Evolutionary conservation across 2,113 vertebrate species (phyloP).

Genomic region (Notiomystis cincta): DNA sequence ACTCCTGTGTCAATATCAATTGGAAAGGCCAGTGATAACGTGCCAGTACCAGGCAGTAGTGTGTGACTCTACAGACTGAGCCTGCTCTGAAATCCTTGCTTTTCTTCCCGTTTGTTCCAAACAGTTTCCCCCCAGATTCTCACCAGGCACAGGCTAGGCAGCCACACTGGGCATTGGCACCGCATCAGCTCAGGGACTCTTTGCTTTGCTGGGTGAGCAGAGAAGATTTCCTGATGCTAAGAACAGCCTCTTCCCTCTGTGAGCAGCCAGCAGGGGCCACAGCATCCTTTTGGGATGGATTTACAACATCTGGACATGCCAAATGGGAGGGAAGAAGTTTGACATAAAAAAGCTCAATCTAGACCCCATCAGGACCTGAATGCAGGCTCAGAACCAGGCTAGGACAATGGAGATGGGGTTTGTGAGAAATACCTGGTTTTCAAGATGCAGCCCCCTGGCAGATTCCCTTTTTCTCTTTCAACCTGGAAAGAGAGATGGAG

Average conservation of each 20-base stretch:
- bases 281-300: neutral
- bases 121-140: neutral
- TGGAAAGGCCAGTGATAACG: neutral
- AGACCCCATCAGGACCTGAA: neutral
- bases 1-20: neutral
- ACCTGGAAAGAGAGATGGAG: slow-evolving; percentile 15
- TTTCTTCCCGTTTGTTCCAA: neutral
- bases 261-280: neutral
- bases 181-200: neutral
- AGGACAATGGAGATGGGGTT: neutral
- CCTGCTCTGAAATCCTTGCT: neutral
- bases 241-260: neutral
- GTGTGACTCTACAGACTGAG: neutral
- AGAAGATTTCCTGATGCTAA: neutral
- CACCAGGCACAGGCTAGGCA: neutral
- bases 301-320: neutral
- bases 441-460: neutral
- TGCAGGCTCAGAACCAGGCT: neutral
- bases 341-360: neutral
- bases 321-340: neutral
- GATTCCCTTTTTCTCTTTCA: slow-evolving; percentile 8
- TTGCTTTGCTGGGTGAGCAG: neutral
- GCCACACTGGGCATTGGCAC: neutral
- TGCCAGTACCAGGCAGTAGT: neutral
- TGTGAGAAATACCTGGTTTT: neutral